phyloP scores from a whole-genome alignment of 1,140 invertebrate species.

The Drosophila neocordata region DNA sequence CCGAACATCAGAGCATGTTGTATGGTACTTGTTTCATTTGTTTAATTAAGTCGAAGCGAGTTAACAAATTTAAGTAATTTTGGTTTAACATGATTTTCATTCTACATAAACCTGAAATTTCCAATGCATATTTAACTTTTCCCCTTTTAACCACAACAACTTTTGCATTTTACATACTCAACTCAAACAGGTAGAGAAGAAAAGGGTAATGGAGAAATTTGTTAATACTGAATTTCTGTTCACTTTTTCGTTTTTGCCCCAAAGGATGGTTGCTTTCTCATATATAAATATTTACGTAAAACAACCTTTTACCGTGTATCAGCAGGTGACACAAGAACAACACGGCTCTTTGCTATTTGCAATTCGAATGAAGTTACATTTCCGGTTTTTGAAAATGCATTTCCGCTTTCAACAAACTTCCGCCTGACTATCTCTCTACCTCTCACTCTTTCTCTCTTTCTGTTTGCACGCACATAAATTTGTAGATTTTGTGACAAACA shows the following conservation, averaged over 20 bases:
- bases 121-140: constrained; percentile 10
- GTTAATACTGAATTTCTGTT: background rate
- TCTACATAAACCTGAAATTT: background rate
- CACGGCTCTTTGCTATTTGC: constrained; percentile 47
- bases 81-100: constrained; percentile 5
- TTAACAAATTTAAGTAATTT: constrained; percentile 8
- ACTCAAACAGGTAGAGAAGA: background rate
- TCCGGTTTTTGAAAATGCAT: constrained; percentile 77
- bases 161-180: background rate
- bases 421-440: constrained; percentile 23
- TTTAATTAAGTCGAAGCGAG: constrained; percentile 63
- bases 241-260: background rate
- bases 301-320: background rate
- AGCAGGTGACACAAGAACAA: constrained; percentile 13
- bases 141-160: constrained; percentile 11
- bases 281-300: constrained; percentile 2
- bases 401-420: constrained; percentile 61
- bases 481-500: constrained; percentile 62
- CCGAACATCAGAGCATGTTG: background rate
- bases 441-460: background rate
- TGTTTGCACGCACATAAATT: constrained; percentile 56
- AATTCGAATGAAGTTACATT: constrained; percentile 70
- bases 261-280: background rate
- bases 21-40: constrained; percentile 43
- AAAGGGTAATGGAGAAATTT: too few relatives aligned